Conservation (phyloP, 2,888 invertebrate genomes). For the Nomada ruficornis region DNA sequence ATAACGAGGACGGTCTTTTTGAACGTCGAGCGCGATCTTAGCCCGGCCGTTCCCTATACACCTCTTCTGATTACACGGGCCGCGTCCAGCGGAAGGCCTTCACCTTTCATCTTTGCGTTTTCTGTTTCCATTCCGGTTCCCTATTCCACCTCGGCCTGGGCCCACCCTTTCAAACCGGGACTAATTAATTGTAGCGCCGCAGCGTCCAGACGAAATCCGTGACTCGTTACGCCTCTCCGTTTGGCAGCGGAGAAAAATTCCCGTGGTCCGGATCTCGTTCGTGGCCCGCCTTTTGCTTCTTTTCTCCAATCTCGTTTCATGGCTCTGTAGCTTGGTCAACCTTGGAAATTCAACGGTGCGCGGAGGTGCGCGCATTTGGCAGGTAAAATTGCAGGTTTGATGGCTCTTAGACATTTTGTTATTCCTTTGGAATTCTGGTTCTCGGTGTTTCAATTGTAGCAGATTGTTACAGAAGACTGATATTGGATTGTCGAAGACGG, state of each 20-base stretch:
- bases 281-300: not conserved
- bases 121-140: conserved; percentile 29
- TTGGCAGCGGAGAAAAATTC: conserved; percentile 29
- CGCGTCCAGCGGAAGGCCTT: conserved; percentile 18
- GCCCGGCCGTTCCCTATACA: conserved; percentile 5
- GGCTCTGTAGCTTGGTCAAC: not conserved
- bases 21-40: not conserved
- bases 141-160: conserved; percentile 19
- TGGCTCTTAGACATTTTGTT: too few species aligned
- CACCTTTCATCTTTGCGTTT: conserved; percentile 30
- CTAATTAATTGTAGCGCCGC: conserved; percentile 62
- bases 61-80: conserved; percentile 39
- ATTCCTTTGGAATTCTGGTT: not conserved
- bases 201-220: conserved; percentile 16
- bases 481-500: too few species aligned
- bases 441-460: not conserved
- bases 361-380: not conserved
- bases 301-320: not conserved
- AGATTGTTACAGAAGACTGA: not conserved
- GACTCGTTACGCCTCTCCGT: conserved; percentile 11
- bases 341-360: not conserved
- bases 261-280: conserved; percentile 5
- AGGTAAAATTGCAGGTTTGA: not conserved
- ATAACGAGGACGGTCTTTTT: conserved; percentile 29
- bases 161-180: conserved; percentile 35